Base-by-base conservation (phyloP, 2,797 vertebrate genomes). In the Microcaecilia unicolor region DNA sequence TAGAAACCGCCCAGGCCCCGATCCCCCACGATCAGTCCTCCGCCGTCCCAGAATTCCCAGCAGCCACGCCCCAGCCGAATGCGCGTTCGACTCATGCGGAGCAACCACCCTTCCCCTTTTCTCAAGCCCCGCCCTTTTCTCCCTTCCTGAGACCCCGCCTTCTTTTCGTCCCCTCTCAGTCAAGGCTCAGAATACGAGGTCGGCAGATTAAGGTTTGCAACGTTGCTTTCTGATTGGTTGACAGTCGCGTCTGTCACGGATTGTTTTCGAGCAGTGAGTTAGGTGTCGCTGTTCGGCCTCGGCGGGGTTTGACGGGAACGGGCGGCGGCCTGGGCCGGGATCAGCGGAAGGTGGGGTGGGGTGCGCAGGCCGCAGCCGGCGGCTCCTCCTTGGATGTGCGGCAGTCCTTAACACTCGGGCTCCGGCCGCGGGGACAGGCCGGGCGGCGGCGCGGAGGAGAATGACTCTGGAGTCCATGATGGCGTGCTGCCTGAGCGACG, bases 381-480 rank as follows among this genome's bases (percentile, higher is more conserved):
- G 30, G 34, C 15, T 21, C 32, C 16, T n/a, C n/a, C n/a, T n/a
- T n/a, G n/a, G n/a, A n/a, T n/a, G n/a, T n/a, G n/a, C n/a, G n/a
- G n/a, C n/a, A n/a, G n/a, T n/a, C n/a, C n/a, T n/a, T n/a, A 43
- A 34, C 35, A 35, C 37, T 29, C 46, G 38, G 42, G 28, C 38
- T 29, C 30, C n/a, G 37, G 9, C 51, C 29, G 31, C 31, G 30
- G 43, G 34, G 26, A 44, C 41, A 5, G 26, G 36, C 26, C 43
- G 33, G 28, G 34, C 35, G 31, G 34, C 20, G 45, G 19, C 31
- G 15, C 31, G 25, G 37, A 49, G 44, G 51, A 34, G 51, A 48
- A 97, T 98, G 93, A 95, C 93, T 88, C 84, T 95, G 83, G 92
- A 94, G 75, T 92, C 92, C 83, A 94, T 93, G 89, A 96, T 96